Evolutionary conservation across 1,140 invertebrate species (phyloP).

Genomic region (Metaphire vulgaris): DNA sequence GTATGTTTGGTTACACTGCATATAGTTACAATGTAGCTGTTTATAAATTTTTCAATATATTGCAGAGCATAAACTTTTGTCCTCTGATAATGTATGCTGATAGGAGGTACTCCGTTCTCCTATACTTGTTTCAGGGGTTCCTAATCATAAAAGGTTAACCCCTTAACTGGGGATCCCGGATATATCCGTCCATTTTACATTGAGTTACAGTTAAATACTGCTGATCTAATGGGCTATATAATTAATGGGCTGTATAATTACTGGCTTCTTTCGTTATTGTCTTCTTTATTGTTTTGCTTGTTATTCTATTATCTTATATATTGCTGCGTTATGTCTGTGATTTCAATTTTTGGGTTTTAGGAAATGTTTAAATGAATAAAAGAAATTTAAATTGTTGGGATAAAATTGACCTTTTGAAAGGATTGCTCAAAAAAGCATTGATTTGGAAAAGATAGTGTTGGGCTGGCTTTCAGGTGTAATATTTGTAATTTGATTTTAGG

Average conservation of each 20-base stretch:
- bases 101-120: no score
- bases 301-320: not conserved
- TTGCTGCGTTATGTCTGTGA: not conserved
- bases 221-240: not conserved
- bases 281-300: not conserved
- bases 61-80: not conserved
- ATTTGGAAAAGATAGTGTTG: not conserved
- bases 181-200: no score
- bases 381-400: not conserved
- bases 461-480: not conserved
- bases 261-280: not conserved
- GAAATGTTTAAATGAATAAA: no score
- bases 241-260: not conserved
- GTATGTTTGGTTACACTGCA: not conserved
- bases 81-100: no score
- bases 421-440: no score
- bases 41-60: not conserved
- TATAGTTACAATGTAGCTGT: not conserved
- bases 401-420: not conserved
- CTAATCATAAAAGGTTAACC: no score
- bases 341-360: not conserved
- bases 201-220: no score
- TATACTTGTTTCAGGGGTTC: no score
- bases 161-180: no score
- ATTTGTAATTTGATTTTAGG: not conserved